Evolutionary conservation across 1,140 invertebrate species (phyloP), one percentile per base, ranked within the genome.

Genomic region (Heliconius himera): DNA sequence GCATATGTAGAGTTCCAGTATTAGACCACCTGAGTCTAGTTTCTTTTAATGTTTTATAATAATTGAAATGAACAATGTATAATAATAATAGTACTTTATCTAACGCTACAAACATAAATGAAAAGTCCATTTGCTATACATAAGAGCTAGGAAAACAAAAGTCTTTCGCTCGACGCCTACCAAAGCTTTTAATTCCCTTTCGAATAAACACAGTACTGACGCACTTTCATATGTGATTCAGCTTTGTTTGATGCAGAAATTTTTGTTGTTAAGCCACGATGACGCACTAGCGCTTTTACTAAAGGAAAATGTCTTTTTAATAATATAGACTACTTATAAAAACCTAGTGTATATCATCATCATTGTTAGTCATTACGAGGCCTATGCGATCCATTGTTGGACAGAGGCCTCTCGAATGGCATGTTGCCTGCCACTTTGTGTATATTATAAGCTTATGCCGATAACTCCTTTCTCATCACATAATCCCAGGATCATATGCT

Each of bases 131-230:
- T 20, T 1, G 33, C 18, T 73, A 26, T 22, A 46, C 41, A 49
- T 38, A 73, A 73, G 29, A 49, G 49, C 8, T 51, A 73, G 41
- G 22, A 51, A 73, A 51, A 16, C 72, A 73, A 22, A 73, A 51
- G 46, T 54, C 22, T 22, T 33, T 46, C 26, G 20, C 8, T 22
- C 22, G 38, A 16, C 41, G 46, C 22, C 49, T 51, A 46, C 41
- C 38, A 51, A 51, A 73, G 29, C 46, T 46, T 46, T 73, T 73
- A 51, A 51, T 51, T 73, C 46, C 41, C 13, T 22, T 73, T 29
- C 22, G 72, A 51, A 51, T 49, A 29, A 73, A 29, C 46, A 46
- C 72, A 29, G 49, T 46, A 51, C n/a, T 73, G 46, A 73, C 46
- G 72, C 49, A 51, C 72, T 73, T n/a, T 4, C 22, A 60, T 26